phyloP scores from a whole-genome alignment of 2,888 invertebrate genomes.

The Lasioglossum malachurum region DNA sequence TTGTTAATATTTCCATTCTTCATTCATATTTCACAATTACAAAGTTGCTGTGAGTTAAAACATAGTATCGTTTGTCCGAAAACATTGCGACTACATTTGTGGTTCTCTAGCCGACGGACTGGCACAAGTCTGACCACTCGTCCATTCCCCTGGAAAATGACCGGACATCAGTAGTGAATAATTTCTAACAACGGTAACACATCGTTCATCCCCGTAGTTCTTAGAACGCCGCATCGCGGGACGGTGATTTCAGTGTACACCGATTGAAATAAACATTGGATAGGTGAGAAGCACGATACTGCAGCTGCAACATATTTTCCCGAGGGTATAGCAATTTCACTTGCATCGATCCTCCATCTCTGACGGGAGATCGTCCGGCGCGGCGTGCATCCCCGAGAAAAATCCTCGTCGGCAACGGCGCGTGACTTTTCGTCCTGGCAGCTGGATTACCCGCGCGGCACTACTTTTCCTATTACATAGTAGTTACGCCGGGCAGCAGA shows the following conservation, averaged over 20 bases:
- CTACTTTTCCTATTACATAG: slow-evolving; percentile 64
- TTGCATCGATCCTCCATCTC: background rate
- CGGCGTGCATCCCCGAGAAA: slow-evolving; percentile 1
- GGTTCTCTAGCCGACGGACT: background rate
- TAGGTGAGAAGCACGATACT: background rate
- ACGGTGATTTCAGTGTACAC: background rate
- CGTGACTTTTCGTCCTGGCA: slow-evolving; percentile 62
- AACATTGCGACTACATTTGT: background rate
- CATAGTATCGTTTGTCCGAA: accelerated
- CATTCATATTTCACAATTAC: too few relatives aligned
- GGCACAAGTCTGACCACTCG: background rate
- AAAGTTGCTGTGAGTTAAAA: background rate
- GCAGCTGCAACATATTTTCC: slow-evolving; percentile 1
- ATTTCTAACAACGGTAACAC: background rate
- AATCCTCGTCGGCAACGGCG: slow-evolving; percentile 34
- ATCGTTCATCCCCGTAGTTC: background rate
- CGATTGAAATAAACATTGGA: background rate
- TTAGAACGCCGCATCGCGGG: background rate
- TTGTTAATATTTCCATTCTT: too few relatives aligned
- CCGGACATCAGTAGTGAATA: background rate
- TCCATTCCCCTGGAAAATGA: background rate
- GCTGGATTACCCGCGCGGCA: slow-evolving; percentile 66
- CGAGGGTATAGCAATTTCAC: background rate
- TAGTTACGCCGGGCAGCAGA: slow-evolving; percentile 48
- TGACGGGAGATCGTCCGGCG: background rate